Evolutionary conservation across 2,888 invertebrate species (phyloP).

Genomic region (Clepsis dumicolana): DNA sequence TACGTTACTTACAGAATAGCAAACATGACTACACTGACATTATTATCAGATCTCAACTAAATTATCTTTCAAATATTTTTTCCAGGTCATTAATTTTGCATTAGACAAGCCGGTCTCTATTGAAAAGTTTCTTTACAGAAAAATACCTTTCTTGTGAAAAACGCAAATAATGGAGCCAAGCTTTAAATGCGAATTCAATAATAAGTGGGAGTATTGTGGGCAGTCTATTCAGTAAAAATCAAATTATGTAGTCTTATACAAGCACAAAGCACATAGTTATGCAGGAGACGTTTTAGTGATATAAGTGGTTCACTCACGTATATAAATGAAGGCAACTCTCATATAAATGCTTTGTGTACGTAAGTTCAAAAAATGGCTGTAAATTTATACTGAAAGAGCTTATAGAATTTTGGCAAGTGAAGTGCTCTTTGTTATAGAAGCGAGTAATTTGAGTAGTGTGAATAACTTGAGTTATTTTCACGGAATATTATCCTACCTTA

Average conservation of each 20-base stretch:
- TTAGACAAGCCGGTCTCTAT: constrained; percentile 30
- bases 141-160: constrained; percentile 36
- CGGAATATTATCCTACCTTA: neutral
- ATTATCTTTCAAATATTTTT: neutral
- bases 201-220: constrained; percentile 30
- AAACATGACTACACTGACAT: neutral
- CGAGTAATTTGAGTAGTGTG: neutral
- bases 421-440: neutral
- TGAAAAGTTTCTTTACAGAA: constrained; percentile 36
- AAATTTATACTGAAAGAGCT: neutral
- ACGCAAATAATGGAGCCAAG: constrained; percentile 34
- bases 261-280: too few relatives aligned
- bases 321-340: too few relatives aligned
- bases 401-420: neutral
- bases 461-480: neutral
- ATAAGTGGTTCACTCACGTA: too few relatives aligned
- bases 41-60: neutral
- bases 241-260: constrained; percentile 18
- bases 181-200: constrained; percentile 42
- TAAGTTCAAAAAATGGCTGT: neutral
- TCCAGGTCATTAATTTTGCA: constrained; percentile 39
- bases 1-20: neutral
- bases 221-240: constrained; percentile 18
- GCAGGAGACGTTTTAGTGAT: too few relatives aligned
- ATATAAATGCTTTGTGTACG: too few relatives aligned